Evolutionary conservation across 1,140 invertebrate genomes (phyloP), one percentile per base, ranked within the genome.

Genomic region (Battus philenor): DNA sequence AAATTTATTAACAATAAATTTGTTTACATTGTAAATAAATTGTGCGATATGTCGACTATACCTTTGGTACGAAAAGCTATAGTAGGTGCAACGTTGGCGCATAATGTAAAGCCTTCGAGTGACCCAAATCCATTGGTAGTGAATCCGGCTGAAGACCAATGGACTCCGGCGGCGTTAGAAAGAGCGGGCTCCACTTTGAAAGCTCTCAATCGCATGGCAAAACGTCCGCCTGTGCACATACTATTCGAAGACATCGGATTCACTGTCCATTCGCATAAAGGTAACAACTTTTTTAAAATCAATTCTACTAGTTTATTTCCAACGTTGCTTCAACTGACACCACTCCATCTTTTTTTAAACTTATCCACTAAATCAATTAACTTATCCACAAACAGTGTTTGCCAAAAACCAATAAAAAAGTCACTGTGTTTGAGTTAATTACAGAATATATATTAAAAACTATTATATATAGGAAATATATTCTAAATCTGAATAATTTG

Each of bases 181-280:
- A 65, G 78, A 44, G 82, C 80, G 24, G 75, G 73, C 4, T 84
- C 82, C 0, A 85, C 86, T 2, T 53, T 87, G 4, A 86, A 86
- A 49, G 80, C 76, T 4, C 51, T 86, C 13, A 86, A 86, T 53
- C 77, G 75, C 5, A 86, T 87, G 79, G 86, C 86, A 0, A 86
- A 86, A 51, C 55, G 85, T 50, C 85, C 86, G 9, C 78, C 79
- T 0, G 86, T 93, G 7, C 88, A 93, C 52, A 89, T 93, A 9
- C 87, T 91, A 50, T 93, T 93, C 58, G 87, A 88, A 52, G 88
- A 93, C 59, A 52, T 93, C 5, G 88, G 86, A 0, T 92, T 88
- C 53, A 86, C 87, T 0, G 87, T 91, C 18, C 87, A 82, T 13
- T 86, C 77, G 0, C 58, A 71, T 46, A 77, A 75, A 68, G 77